Percentiles rank a stretch among this genome's conserved stretches.
phyloP scores from a whole-genome alignment of 2,797 vertebrate species.

The Emys orbicularis region DNA sequence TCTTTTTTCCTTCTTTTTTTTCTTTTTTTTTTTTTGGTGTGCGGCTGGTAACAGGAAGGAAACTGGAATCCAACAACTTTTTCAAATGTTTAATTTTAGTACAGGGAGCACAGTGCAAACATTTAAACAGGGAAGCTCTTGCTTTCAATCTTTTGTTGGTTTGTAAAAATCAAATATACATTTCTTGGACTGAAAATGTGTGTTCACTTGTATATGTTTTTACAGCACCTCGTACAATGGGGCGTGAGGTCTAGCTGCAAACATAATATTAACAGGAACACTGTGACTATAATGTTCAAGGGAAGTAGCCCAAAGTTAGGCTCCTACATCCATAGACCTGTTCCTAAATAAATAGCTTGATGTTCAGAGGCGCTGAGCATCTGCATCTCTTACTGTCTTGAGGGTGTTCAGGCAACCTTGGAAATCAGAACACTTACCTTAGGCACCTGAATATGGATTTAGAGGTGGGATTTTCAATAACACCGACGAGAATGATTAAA shows the following conservation, averaged over 20 bases:
- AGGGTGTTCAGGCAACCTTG: background rate
- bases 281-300: background rate
- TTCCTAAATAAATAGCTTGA: background rate
- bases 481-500: background rate
- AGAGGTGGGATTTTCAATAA: background rate
- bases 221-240: background rate
- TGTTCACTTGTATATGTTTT: background rate
- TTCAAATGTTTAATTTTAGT: background rate
- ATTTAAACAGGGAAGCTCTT: background rate
- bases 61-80: background rate
- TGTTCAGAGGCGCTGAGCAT: background rate
- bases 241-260: background rate
- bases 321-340: background rate
- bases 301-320: background rate
- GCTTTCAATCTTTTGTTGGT: background rate
- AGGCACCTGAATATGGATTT: background rate
- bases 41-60: background rate
- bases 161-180: background rate
- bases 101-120: background rate
- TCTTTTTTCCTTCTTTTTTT: background rate
- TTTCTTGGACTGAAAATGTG: background rate
- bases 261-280: background rate
- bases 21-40: too few species aligned
- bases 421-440: background rate
- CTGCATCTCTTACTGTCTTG: background rate